phyloP scores from a whole-genome alignment of 2,797 vertebrate genomes.

The Gobionotothen gibberifrons region DNA sequence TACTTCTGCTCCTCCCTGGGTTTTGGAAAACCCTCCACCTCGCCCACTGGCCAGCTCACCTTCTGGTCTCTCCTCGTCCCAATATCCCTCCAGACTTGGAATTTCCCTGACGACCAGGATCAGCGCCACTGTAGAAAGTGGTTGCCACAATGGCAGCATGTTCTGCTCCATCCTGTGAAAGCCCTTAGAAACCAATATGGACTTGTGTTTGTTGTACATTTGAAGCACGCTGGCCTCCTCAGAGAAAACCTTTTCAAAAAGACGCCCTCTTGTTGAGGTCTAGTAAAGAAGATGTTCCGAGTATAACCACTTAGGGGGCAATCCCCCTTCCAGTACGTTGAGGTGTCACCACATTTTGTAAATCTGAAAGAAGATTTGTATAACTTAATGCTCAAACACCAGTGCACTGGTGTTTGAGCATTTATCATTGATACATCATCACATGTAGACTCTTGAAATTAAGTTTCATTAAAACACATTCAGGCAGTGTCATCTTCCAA shows the following conservation, averaged over 20 bases:
- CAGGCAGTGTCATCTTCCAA: background rate
- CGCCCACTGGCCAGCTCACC: constrained; percentile 85
- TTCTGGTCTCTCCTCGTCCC: constrained; percentile 75
- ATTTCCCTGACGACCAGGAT: constrained; percentile 89
- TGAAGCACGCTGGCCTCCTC: background rate
- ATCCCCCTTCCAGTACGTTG: constrained; percentile 4
- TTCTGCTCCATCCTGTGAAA: constrained; percentile 90
- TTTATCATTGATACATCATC: background rate
- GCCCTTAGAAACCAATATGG: constrained; percentile 8
- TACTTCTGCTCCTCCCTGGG: constrained; percentile 80
- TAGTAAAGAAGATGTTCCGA: background rate
- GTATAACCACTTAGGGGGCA: constrained; percentile 33
- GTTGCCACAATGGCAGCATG: constrained; percentile 90
- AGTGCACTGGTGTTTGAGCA: constrained; percentile 3
- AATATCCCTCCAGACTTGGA: constrained; percentile 82
- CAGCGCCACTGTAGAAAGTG: constrained; percentile 88
- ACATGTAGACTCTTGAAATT: background rate
- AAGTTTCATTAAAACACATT: constrained; percentile 11
- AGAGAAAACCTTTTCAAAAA: constrained; percentile 8
- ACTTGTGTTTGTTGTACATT: background rate
- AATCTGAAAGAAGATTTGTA: constrained; percentile 37
- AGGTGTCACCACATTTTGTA: constrained; percentile 29
- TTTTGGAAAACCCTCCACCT: constrained; percentile 89
- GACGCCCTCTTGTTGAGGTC: background rate
- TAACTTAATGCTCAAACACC: constrained; percentile 25